Percentiles rank a stretch among this genome's conserved stretches.
Conservation (phyloP, 2,888 invertebrate genomes). For the Drosophila subquinaria region DNA sequence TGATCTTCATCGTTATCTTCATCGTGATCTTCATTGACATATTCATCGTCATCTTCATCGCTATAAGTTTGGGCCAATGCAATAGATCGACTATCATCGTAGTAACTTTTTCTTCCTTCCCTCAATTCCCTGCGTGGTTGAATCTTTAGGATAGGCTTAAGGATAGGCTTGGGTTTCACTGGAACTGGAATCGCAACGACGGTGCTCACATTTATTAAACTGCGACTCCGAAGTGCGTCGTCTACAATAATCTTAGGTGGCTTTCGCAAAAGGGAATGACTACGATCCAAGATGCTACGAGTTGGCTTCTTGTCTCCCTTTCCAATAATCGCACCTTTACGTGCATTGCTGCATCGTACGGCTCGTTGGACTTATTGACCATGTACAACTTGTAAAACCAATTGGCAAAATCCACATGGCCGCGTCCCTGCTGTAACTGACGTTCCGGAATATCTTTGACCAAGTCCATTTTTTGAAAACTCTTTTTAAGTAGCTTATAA, state of each 20-base stretch:
- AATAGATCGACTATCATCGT: background rate
- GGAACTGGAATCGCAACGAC: background rate
- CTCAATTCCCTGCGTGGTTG: background rate
- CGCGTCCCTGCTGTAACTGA: constrained; percentile 1
- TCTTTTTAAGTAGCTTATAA: background rate
- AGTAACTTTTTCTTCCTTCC: background rate
- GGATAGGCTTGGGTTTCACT: background rate
- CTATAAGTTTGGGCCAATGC: background rate
- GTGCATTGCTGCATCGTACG: constrained; percentile 1
- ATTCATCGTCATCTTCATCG: background rate
- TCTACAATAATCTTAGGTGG: background rate
- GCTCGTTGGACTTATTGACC: background rate
- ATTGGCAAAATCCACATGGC: constrained; percentile 12
- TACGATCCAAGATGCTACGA: background rate
- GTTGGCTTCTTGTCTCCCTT: background rate
- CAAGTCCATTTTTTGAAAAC: background rate
- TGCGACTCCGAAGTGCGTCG: background rate
- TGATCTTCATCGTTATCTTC: no score
- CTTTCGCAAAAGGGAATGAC: background rate
- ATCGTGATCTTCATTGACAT: no score
- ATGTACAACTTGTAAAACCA: constrained; percentile 14
- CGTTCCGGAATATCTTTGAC: background rate
- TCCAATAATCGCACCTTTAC: background rate
- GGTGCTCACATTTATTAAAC: background rate
- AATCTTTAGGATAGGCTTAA: background rate